Evolutionary conservation across 2,888 invertebrate species (phyloP).

Genomic region (Chloroclysta siterata): DNA sequence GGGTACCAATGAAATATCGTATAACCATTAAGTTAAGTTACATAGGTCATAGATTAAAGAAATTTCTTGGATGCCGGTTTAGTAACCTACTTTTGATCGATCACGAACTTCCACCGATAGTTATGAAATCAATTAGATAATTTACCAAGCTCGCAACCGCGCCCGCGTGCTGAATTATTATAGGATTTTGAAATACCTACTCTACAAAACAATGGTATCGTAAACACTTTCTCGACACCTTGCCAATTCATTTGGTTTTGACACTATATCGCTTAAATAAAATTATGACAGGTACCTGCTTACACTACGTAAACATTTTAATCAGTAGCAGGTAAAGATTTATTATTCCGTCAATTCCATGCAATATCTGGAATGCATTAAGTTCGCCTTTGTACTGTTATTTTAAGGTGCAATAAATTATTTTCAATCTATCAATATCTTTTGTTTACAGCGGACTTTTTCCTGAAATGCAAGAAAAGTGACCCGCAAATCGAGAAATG

Average conservation of each 20-base stretch:
- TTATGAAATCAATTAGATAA: conserved; percentile 10
- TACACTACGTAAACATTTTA: too few species aligned
- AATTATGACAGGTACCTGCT: too few species aligned
- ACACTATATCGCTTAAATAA: background rate
- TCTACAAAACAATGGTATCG: conserved; percentile 7
- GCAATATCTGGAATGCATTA: too few species aligned
- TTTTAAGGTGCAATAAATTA: too few species aligned
- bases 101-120: background rate
- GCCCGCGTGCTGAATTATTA: conserved; percentile 8
- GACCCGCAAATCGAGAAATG: conserved; percentile 56
- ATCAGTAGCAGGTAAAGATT: too few species aligned
- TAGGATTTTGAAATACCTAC: conserved; percentile 12
- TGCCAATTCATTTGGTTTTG: conserved; percentile 2
- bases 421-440: too few species aligned
- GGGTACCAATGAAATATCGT: too few species aligned
- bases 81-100: background rate
- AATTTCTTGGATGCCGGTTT: background rate
- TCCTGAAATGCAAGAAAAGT: conserved; percentile 52
- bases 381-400: too few species aligned
- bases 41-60: background rate
- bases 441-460: conserved; percentile 52
- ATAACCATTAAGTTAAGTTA: too few species aligned
- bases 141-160: background rate
- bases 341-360: too few species aligned
- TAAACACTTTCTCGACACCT: conserved; percentile 9